Conservation (phyloP, 2,888 invertebrate genomes). For the Linnaemya vulpina region DNA sequence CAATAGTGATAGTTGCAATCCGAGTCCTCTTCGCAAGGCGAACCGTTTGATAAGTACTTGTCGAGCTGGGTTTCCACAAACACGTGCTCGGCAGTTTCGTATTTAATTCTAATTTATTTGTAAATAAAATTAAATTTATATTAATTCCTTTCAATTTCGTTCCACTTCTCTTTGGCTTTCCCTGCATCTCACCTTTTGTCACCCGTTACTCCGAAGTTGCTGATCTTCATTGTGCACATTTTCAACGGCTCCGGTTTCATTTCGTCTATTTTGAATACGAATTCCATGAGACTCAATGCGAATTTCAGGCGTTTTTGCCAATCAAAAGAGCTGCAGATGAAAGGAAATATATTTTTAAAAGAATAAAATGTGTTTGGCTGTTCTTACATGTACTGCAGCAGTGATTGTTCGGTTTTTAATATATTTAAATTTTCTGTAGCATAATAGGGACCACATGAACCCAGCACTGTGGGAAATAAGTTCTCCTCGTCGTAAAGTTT, state of each 20-base stretch:
- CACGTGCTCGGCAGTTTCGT: constrained; percentile 80
- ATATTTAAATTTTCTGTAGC: constrained; percentile 80
- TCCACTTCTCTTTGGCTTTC: background rate
- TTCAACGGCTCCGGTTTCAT: constrained; percentile 81
- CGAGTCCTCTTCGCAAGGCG: constrained; percentile 76
- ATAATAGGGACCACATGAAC: constrained; percentile 82
- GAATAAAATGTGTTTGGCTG: background rate
- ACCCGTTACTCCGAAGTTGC: constrained; percentile 79
- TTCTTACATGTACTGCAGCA: constrained; percentile 80
- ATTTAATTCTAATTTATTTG: constrained; percentile 77
- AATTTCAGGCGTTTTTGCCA: constrained; percentile 80
- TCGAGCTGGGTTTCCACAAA: constrained; percentile 80
- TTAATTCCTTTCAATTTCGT: background rate
- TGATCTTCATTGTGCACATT: constrained; percentile 81
- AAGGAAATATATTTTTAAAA: background rate
- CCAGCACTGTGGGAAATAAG: constrained; percentile 80
- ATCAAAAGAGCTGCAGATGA: constrained; percentile 77
- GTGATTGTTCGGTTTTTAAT: constrained; percentile 78
- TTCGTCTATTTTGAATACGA: constrained; percentile 80
- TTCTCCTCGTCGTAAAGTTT: constrained; percentile 82
- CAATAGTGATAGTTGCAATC: constrained; percentile 80
- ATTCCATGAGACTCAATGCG: constrained; percentile 81
- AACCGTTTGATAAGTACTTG: constrained; percentile 79
- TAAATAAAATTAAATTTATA: background rate
- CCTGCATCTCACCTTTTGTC: constrained; percentile 76